Evolutionary conservation across 2,113 vertebrate species (phyloP).

Genomic region (Bubo bubo): DNA sequence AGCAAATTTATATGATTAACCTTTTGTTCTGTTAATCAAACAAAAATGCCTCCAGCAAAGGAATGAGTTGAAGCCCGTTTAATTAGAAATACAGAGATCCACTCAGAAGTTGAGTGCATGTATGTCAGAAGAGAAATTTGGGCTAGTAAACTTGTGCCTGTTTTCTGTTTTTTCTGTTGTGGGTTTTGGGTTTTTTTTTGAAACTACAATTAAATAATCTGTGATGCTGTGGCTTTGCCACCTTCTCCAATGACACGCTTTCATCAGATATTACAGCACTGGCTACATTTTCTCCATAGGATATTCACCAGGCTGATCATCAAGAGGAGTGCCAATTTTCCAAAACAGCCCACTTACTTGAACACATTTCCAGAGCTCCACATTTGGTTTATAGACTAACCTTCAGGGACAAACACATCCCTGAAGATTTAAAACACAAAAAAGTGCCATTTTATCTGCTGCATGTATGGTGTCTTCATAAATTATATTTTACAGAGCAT

Average conservation of each 20-base stretch:
- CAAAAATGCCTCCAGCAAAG: slow-evolving; percentile 53
- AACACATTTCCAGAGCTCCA: background rate
- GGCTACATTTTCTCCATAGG: background rate
- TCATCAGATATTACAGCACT: background rate
- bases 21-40: slow-evolving; percentile 67
- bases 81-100: slow-evolving; percentile 28
- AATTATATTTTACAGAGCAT: background rate
- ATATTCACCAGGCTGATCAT: background rate
- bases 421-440: background rate
- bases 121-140: background rate
- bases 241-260: background rate
- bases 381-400: background rate
- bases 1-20: slow-evolving; percentile 66
- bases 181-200: background rate
- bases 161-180: background rate
- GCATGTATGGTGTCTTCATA: background rate
- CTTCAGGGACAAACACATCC: background rate
- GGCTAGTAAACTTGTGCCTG: background rate
- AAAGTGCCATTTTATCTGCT: background rate
- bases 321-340: background rate
- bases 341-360: background rate
- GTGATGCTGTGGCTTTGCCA: background rate
- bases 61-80: slow-evolving; percentile 27
- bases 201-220: background rate
- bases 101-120: background rate